Base-by-base conservation (phyloP, 2,888 invertebrate species). In the Eupithecia abbreviata region DNA sequence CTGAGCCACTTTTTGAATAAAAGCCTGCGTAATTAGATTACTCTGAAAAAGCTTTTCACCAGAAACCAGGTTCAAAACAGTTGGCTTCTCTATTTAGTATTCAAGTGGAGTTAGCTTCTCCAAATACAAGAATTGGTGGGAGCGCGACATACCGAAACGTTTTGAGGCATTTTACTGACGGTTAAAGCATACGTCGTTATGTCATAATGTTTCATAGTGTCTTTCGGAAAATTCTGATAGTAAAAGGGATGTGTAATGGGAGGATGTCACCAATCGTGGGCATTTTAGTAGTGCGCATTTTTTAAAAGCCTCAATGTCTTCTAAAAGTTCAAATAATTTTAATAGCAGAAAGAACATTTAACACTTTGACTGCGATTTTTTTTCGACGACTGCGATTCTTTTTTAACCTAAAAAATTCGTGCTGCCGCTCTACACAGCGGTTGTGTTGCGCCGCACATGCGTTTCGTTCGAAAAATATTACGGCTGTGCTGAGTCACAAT, bases 81-180 rank as follows among this genome's bases (percentile, higher is more conserved):
- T 68, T 67, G 0, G n/a, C 6, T 45, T 47, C 18, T 47, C 68
- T 68, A 42, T 42, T 69, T 69, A 47, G 18, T 69, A 69, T 47
- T 69, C 69, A 69, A 30, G 47, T 47, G 47, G 12, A 1, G 69
- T 47, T 68, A 15, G 7, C 68, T 68, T 68, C 68, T 45, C 4
- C 68, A 68, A 68, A 68, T 68, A 45, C 4, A 45, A 68, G 68
- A 45, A 10, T 67, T 45, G 42, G 43, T 45, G 68, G 68, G n/a
- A 65, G 12, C 41, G 12, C 55, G 55, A 45, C 68, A 47, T 47
- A 43, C 68, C 68, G 43, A 43, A 43, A 15, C 42, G 68, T 68
- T 68, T 45, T n/a, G 13, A 9, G 45, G 12, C 12, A 30, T 65
- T 9, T 45, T 10, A n/a, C n/a, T n/a, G n/a, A n/a, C n/a, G n/a